phyloP scores from a whole-genome alignment of 1,140 invertebrate genomes.

The Dendroctonus ponderosae region DNA sequence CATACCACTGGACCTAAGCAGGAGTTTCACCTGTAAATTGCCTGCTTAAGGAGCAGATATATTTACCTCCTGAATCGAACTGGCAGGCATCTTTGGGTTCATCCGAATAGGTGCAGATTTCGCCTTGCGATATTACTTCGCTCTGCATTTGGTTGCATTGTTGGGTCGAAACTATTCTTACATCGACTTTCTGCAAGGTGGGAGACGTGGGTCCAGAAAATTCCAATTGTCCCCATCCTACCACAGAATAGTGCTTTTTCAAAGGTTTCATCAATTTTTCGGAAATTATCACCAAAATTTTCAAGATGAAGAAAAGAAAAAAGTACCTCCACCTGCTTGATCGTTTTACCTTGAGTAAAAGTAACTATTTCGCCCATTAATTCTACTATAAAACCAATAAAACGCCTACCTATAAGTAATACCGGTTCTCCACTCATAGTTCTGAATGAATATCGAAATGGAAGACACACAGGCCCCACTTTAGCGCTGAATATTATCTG shows the following conservation, averaged over 20 bases:
- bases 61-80: slow-evolving; percentile 65
- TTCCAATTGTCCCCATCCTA: slow-evolving; percentile 65
- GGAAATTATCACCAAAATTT: too few species aligned
- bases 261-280: too few species aligned
- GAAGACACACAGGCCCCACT: slow-evolving; percentile 67
- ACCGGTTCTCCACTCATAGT: slow-evolving; percentile 55
- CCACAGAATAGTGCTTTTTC: background rate
- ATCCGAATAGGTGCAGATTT: slow-evolving; percentile 64
- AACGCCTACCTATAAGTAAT: slow-evolving; percentile 55
- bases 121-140: slow-evolving; percentile 41
- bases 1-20: slow-evolving; percentile 60
- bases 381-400: too few species aligned
- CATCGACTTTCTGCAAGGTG: slow-evolving; percentile 58
- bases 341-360: too few species aligned
- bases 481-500: slow-evolving; percentile 55
- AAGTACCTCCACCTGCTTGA: too few species aligned
- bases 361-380: too few species aligned
- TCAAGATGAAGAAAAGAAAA: too few species aligned
- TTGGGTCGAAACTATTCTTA: slow-evolving; percentile 53
- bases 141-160: slow-evolving; percentile 50
- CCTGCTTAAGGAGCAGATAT: background rate
- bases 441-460: slow-evolving; percentile 55
- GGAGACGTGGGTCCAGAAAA: slow-evolving; percentile 57
- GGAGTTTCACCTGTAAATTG: slow-evolving; percentile 1
- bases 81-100: slow-evolving; percentile 64